These are phyloP conservation scores for Montipora foliosa DNA, from an alignment of 64 coral and sea anemone species.

Conservation along the genomic window DNA sequence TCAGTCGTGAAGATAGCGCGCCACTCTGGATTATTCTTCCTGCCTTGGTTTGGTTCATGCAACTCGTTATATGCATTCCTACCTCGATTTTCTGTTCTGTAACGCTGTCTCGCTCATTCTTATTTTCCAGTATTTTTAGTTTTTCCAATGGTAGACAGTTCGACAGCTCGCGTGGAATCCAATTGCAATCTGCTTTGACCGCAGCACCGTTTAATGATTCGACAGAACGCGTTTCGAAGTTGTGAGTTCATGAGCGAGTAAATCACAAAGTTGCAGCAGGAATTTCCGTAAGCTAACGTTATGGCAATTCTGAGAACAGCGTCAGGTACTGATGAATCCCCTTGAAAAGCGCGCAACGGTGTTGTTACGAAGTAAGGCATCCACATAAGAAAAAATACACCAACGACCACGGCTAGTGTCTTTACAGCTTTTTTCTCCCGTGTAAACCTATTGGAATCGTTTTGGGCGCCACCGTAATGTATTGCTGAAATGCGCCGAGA, in stretches of 20 bases:
- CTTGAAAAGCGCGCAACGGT: conserved; percentile 68
- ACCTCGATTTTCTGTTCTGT: background rate
- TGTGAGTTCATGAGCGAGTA: conserved; percentile 87
- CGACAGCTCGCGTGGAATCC: background rate
- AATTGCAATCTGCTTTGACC: background rate
- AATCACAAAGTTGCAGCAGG: conserved; percentile 90
- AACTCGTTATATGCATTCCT: background rate
- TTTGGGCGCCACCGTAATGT: background rate
- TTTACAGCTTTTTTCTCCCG: conserved; percentile 89
- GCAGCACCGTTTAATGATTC: conserved; percentile 29
- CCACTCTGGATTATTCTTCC: too few species aligned
- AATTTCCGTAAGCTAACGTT: conserved; percentile 82
- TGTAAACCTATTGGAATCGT: conserved; percentile 45
- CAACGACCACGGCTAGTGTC: conserved; percentile 82
- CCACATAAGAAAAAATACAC: conserved; percentile 93
- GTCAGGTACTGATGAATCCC: conserved; percentile 15
- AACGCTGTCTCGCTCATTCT: background rate
- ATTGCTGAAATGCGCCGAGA: conserved; percentile 63
- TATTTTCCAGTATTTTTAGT: background rate
- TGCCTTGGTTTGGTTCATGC: background rate
- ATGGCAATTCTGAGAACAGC: conserved; percentile 60
- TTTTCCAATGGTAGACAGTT: background rate
- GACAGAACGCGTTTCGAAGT: conserved; percentile 68
- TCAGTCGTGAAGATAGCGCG: too few species aligned
- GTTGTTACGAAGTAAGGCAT: conserved; percentile 85